Evolutionary conservation across 2,113 vertebrate genomes (phyloP).

Genomic region (Hiodon alosoides): DNA sequence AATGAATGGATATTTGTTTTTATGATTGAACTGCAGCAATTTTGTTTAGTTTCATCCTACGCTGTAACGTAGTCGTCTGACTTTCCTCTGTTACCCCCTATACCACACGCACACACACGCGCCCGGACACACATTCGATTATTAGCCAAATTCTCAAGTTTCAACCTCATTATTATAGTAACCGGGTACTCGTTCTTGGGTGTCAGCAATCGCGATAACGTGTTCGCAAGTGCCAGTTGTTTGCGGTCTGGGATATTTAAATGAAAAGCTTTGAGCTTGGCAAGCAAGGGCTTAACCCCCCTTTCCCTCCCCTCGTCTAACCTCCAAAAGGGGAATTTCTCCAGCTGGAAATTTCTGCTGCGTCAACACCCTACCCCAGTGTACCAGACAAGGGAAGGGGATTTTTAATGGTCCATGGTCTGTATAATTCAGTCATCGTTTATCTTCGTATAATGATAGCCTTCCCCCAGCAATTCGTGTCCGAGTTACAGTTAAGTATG

Average conservation of each 20-base stretch:
- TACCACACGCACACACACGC: constrained; percentile 5
- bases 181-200: constrained; percentile 19
- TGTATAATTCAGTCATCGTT: not conserved
- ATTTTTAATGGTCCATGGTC: constrained; percentile 39
- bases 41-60: constrained; percentile 12
- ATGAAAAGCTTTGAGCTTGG: constrained; percentile 46
- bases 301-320: constrained; percentile 61
- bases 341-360: constrained; percentile 91
- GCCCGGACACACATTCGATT: not conserved
- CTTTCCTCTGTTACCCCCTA: constrained; percentile 7
- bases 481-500: constrained; percentile 40
- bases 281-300: constrained; percentile 55
- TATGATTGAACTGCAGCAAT: constrained; percentile 17
- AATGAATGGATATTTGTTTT: not conserved
- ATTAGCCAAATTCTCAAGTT: constrained; percentile 37
- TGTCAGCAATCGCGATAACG: constrained; percentile 35
- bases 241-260: constrained; percentile 47
- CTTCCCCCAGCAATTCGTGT: constrained; percentile 11
- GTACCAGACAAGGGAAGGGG: constrained; percentile 65
- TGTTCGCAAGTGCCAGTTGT: constrained; percentile 19
- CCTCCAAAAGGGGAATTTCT: constrained; percentile 84
- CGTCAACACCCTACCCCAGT: constrained; percentile 84
- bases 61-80: constrained; percentile 11
- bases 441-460: constrained; percentile 10
- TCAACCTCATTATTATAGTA: constrained; percentile 25